Base-by-base conservation (phyloP, 2,113 vertebrate species). In the Tetrax tetrax region DNA sequence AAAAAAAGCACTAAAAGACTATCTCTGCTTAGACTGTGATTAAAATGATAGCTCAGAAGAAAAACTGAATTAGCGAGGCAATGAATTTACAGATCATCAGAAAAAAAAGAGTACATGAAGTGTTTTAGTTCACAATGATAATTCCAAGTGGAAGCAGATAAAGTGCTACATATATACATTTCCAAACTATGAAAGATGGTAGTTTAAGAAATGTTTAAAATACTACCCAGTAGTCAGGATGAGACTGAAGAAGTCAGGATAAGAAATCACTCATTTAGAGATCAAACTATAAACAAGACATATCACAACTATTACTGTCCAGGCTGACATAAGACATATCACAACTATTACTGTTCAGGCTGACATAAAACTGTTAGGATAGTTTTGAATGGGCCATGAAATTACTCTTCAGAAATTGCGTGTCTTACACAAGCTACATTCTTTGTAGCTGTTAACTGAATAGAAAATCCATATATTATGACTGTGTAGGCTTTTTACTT, bases 161-260 rank as follows among this genome's bases (percentile, higher is more conserved):
- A 82, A 88, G 2, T 29, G 19, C 23, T 43, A 1, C 8, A 19
- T 7, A 51, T 15, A 79, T 89, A 54, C 20, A 45, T 43, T 91
- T 50, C 12, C 12, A 56, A 68, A 60, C 37, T 1, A 2, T 18
- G 38, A 54, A 78, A 70, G 12, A 65, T 12, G 13, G 35, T 37
- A 10, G 31, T 51, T 87, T 22, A 28, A 91, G 48, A 87, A 81
- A 65, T 56, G 12, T 53, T 93, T 77, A n/a, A 86, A 95, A 45
- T 47, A 37, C 12, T 37, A 7, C 5, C 28, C 80, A 37, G 31
- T 8, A 82, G 5, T 12, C 19, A 56, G 6, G 14, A 45, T 47
- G 29, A 78, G 14, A 38, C 35, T 41, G 9, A 95, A 79, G 27
- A 59, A 37, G 11, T 59, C 25, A 76, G 61, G 43, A 25, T 86